Percentiles rank a stretch among this genome's conserved stretches.
phyloP scores from a whole-genome alignment of 2,888 invertebrate species.

The Sminthurides aquaticus region DNA sequence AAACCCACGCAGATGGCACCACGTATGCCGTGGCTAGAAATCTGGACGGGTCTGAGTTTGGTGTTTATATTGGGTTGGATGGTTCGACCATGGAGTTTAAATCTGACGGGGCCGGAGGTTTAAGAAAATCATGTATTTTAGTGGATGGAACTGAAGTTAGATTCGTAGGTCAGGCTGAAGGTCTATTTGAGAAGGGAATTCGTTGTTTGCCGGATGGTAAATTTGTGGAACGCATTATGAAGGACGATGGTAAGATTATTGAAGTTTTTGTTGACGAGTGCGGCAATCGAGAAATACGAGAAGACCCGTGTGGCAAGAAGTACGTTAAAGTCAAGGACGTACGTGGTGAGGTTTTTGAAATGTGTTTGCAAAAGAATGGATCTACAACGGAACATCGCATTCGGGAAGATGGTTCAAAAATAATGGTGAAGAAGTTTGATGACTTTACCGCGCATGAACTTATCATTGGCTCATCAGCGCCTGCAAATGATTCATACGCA shows the following conservation, averaged over 20 bases:
- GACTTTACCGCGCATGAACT: neutral
- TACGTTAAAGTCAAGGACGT: neutral
- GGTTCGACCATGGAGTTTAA: neutral
- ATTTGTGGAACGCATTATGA: neutral
- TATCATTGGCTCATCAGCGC: neutral
- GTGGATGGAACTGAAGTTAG: neutral
- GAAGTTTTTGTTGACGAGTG: neutral
- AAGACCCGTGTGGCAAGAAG: neutral
- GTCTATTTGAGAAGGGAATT: too few relatives aligned
- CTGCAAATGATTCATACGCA: neutral
- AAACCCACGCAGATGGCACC: neutral
- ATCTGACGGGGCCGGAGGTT: neutral
- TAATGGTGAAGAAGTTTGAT: neutral
- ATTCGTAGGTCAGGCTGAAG: neutral
- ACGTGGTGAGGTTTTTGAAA: conserved; percentile 7
- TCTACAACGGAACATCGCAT: neutral
- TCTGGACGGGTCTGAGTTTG: conserved; percentile 9
- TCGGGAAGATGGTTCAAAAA: neutral
- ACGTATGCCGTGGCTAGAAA: conserved; percentile 10
- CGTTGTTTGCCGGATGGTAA: neutral
- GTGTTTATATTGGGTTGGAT: neutral
- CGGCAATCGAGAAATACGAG: neutral
- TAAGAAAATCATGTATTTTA: neutral
- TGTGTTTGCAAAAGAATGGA: conserved; percentile 2
- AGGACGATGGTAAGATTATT: neutral